Base-by-base conservation (phyloP, 1,140 invertebrate species). In the Lepidostoma basale region DNA sequence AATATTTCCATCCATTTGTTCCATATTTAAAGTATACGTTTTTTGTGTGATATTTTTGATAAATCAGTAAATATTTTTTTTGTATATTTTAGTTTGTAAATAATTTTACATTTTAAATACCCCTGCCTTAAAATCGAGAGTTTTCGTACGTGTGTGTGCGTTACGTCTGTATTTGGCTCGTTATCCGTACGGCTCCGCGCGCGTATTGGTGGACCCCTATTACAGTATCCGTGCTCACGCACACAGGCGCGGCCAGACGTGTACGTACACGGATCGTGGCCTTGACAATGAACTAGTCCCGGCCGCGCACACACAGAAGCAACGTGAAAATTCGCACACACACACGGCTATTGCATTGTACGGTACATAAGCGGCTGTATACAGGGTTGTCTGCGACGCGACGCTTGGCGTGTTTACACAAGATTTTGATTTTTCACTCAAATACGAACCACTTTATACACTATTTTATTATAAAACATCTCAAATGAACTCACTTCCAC, bases 261-360 rank as follows among this genome's bases (percentile, higher is more conserved):
- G 30, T 56, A 47, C 42, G 49, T 36, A 40, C 23, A 54, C 36
- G 5, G 5, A 8, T 8, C 68, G 69, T 63, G 69, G 63, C 69
- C 69, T 70, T 70, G 69, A 49, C 69, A 70, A 42, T 70, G 69
- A 70, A 70, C 69, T 67, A 70, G 69, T 70, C 52, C 47, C 49
- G 49, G 23, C n/a, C 40, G 44, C 1, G 58, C 56, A 54, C 52
- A 14, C 18, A 56, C 28, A 56, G 14, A 16, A 16, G 20, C 18
- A 54, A 18, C 52, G 52, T 33, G 0, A 12, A 47, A 47, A 30
- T 28, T 28, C 5, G 14, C 42, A 56, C 62, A 44, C 52, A 40
- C 28, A 49, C 60, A 44, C 39, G 23, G 56, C 3, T 42, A 2
- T n/a, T 18, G 3, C 26, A 16, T 12, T 16, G 14, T 28, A n/a